These are phyloP conservation scores for Pediacus dermestoides DNA, from an alignment of 2,888 invertebrate species.

Conservation along the genomic window DNA sequence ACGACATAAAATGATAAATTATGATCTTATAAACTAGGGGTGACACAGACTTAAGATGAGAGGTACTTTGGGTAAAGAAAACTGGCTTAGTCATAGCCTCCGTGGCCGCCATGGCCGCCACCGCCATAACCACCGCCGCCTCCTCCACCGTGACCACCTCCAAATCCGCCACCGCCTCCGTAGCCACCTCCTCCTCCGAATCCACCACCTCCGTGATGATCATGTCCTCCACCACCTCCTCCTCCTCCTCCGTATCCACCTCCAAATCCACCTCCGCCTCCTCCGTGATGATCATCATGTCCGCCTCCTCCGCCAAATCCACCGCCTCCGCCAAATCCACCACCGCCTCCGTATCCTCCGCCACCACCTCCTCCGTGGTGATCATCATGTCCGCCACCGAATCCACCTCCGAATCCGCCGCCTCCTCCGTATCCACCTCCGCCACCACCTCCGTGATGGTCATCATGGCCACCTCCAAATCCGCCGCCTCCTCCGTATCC, in stretches of 20 bases:
- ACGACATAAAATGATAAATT: constrained; percentile 27
- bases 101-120: constrained; percentile 16
- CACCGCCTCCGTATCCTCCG: constrained; percentile 11
- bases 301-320: constrained; percentile 15
- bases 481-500: constrained; percentile 13
- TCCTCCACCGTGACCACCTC: too few relatives aligned
- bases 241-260: constrained; percentile 5
- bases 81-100: constrained; percentile 15
- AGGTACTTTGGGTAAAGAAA: constrained; percentile 20
- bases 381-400: constrained; percentile 11
- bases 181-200: constrained; percentile 15
- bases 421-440: constrained; percentile 11
- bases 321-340: constrained; percentile 14
- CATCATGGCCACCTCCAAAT: constrained; percentile 14
- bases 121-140: constrained; percentile 13
- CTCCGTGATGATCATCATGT: constrained; percentile 8
- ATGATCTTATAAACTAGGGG: constrained; percentile 13
- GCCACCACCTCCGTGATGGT: constrained; percentile 16
- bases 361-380: constrained; percentile 12
- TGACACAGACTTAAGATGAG: constrained; percentile 24
- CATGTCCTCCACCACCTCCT: neutral
- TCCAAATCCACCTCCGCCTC: constrained; percentile 2
- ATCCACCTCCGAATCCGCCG: constrained; percentile 7
- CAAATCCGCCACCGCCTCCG: constrained; percentile 16
- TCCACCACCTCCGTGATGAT: constrained; percentile 13